These are phyloP conservation scores for Aphelenchoides besseyi DNA, from an alignment of 1,140 invertebrate genomes.

Conservation along the genomic window DNA sequence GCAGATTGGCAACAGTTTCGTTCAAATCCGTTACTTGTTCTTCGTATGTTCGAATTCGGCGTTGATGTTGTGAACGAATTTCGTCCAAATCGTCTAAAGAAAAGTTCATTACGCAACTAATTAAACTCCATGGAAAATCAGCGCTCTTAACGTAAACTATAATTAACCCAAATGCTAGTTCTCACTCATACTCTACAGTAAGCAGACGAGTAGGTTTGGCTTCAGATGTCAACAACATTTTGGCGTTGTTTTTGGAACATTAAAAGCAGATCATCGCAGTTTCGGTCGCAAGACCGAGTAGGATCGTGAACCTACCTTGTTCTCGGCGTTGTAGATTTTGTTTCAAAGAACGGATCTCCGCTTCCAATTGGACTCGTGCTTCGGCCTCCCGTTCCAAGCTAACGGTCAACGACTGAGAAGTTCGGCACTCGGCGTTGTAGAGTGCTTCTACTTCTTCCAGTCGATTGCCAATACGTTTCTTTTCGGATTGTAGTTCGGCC, in stretches of 20 bases:
- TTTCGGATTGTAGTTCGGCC: slow-evolving; percentile 31
- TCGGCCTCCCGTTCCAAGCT: slow-evolving; percentile 34
- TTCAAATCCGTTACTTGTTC: slow-evolving; percentile 33
- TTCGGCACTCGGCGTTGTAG: slow-evolving; percentile 36
- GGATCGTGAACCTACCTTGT: not conserved
- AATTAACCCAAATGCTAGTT: too few species aligned
- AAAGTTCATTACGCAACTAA: too few species aligned
- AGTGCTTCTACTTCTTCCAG: slow-evolving; percentile 36
- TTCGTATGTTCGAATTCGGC: slow-evolving; percentile 32
- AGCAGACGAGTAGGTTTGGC: too few species aligned
- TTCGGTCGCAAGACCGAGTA: too few species aligned
- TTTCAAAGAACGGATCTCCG: slow-evolving; percentile 32
- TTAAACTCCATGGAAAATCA: too few species aligned
- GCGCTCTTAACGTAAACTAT: not conserved
- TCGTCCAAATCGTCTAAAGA: slow-evolving; percentile 42
- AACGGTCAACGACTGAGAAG: slow-evolving; percentile 19
- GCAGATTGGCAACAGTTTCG: slow-evolving; percentile 22
- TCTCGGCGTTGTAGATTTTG: slow-evolving; percentile 23
- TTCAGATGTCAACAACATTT: not conserved
- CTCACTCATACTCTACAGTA: too few species aligned
- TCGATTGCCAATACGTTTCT: slow-evolving; percentile 28
- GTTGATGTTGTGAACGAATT: slow-evolving; percentile 29
- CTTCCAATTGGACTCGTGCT: slow-evolving; percentile 32
- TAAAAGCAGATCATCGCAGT: too few species aligned
- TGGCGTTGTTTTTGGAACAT: not conserved